Evolutionary conservation across 2,113 vertebrate species (phyloP).

Genomic region (Aegithalos caudatus): DNA sequence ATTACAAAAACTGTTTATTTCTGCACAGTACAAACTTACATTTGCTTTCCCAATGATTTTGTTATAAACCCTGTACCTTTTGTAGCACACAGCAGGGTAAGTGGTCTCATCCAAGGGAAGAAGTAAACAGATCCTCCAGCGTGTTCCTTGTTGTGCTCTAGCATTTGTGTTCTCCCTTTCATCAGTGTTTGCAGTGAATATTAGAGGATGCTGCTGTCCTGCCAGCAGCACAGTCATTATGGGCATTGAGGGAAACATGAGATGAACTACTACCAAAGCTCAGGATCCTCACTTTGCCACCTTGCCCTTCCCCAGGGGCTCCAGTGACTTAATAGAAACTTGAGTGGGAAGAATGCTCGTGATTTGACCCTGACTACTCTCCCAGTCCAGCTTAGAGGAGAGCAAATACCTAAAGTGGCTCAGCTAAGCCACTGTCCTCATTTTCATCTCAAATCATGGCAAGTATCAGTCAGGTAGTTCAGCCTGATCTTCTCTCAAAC

Average conservation of each 20-base stretch:
- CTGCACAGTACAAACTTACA: background rate
- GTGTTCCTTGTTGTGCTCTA: background rate
- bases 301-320: background rate
- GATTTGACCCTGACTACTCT: background rate
- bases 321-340: background rate
- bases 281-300: background rate
- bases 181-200: background rate
- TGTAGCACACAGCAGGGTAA: constrained; percentile 1
- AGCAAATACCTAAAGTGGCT: background rate
- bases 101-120: background rate
- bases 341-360: background rate
- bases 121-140: background rate
- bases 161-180: background rate
- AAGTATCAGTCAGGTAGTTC: background rate
- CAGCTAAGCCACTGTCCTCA: background rate
- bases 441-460: background rate
- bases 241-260: background rate
- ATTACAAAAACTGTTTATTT: constrained; percentile 25
- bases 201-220: background rate
- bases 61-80: background rate
- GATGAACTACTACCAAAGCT: constrained; percentile 7
- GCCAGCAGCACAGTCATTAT: background rate
- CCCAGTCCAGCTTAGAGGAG: background rate
- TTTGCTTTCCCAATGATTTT: background rate
- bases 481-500: background rate